phyloP scores from a whole-genome alignment of 2,113 vertebrate genomes.

The Rhipidura dahli region DNA sequence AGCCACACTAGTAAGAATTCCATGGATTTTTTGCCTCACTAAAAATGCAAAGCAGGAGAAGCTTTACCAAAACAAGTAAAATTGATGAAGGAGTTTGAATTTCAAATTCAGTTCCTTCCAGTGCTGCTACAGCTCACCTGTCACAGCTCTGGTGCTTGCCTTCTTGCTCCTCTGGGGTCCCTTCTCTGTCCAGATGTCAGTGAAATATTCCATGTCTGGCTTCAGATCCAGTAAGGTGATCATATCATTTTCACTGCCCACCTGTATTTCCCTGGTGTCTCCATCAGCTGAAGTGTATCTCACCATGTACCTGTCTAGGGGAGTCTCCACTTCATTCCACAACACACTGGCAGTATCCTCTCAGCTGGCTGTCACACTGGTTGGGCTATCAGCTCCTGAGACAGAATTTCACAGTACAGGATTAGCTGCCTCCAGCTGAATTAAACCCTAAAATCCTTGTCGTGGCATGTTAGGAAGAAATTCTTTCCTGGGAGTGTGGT shows the following conservation, averaged over 20 bases:
- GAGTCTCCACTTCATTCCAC: constrained; percentile 75
- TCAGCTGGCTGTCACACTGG: constrained; percentile 63
- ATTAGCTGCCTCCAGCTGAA: background rate
- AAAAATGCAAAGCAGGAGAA: background rate
- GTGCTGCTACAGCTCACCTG: constrained; percentile 60
- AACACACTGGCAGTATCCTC: constrained; percentile 74
- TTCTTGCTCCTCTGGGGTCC: constrained; percentile 69
- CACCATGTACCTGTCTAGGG: constrained; percentile 78
- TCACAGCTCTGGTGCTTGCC: constrained; percentile 65
- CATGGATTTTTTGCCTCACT: background rate
- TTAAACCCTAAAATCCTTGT: background rate
- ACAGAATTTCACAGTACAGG: background rate
- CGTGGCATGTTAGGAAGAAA: background rate
- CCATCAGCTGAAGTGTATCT: constrained; percentile 76
- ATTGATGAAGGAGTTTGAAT: background rate
- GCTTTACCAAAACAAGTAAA: background rate
- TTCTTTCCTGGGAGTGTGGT: background rate
- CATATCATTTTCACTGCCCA: constrained; percentile 64
- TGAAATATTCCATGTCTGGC: constrained; percentile 74
- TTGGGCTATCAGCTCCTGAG: constrained; percentile 67
- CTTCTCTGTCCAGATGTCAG: constrained; percentile 77
- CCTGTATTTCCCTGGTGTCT: constrained; percentile 61
- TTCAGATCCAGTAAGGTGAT: constrained; percentile 68
- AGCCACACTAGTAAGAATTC: background rate
- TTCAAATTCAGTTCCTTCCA: background rate